A percentile compares a stretch with the other conserved stretches of the same genome.
Evolutionary conservation across 1,140 invertebrate species (phyloP).

Genomic region (Cylas formicarius): DNA sequence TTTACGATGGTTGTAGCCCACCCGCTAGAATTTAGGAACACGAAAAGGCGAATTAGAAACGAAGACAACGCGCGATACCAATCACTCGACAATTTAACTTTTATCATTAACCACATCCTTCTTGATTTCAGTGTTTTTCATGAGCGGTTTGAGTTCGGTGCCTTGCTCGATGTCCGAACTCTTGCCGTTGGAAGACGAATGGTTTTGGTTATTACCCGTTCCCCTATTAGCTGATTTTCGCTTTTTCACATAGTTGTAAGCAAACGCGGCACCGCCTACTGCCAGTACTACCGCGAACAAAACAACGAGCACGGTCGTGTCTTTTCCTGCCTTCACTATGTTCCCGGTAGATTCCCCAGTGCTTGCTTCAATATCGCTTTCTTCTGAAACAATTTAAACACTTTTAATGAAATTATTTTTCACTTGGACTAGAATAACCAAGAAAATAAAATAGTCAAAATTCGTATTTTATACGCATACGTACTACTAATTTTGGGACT

Average conservation of each 20-base stretch:
- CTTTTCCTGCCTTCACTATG: conserved; percentile 13
- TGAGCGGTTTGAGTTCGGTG: conserved; percentile 34
- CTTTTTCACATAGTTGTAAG: conserved; percentile 42
- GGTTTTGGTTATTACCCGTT: conserved; percentile 9
- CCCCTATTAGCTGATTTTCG: conserved; percentile 18
- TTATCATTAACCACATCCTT: no score
- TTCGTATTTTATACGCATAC: background rate
- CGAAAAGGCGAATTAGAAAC: no score
- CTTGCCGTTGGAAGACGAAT: conserved; percentile 1
- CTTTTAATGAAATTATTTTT: background rate
- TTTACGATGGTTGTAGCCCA: no score
- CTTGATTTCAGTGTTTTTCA: no score
- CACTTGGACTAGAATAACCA: background rate
- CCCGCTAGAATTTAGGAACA: no score
- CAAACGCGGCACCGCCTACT: conserved; percentile 43
- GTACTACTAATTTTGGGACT: conserved; percentile 10
- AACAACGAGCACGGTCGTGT: conserved; percentile 33
- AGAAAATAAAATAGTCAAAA: background rate
- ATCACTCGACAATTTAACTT: no score
- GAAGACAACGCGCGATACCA: no score
- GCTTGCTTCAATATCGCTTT: conserved; percentile 13
- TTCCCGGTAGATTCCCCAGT: conserved; percentile 17
- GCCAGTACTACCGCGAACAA: conserved; percentile 46
- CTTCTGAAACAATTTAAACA: conserved; percentile 9
- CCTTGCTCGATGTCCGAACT: conserved; percentile 28